A percentile compares a stretch with the other conserved stretches of the same genome.
phyloP scores from a whole-genome alignment of 2,888 invertebrate species.

The Caenorhabditis plicata region DNA sequence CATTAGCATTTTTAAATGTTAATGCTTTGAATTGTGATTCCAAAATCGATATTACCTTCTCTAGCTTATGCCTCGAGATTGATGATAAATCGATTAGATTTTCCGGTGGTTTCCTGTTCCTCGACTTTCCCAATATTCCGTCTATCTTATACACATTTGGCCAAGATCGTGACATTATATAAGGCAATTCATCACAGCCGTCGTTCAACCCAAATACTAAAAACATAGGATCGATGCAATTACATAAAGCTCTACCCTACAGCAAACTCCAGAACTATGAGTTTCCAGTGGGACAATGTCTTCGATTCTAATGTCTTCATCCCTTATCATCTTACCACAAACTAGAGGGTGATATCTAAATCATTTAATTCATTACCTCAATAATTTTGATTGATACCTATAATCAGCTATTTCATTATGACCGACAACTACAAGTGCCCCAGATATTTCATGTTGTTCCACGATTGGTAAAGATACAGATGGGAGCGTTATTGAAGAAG shows the following conservation, averaged over 20 bases:
- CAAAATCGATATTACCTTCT: slow-evolving; percentile 73
- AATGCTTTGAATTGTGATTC: slow-evolving; percentile 51
- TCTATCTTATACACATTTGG: slow-evolving; percentile 50
- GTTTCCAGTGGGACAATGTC: slow-evolving; percentile 47
- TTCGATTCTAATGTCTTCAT: slow-evolving; percentile 53
- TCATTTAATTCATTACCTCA: slow-evolving; percentile 2
- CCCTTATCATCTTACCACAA: slow-evolving; percentile 46
- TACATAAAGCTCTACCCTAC: slow-evolving; percentile 27
- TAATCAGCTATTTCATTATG: slow-evolving; percentile 50
- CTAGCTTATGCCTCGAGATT: slow-evolving; percentile 75
- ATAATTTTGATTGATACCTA: slow-evolving; percentile 19
- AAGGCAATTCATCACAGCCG: slow-evolving; percentile 49
- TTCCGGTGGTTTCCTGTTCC: slow-evolving; percentile 32
- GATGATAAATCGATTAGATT: slow-evolving; percentile 62
- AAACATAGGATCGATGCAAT: slow-evolving; percentile 4
- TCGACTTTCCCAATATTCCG: slow-evolving; percentile 50
- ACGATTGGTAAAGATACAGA: slow-evolving; percentile 47
- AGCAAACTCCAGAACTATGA: slow-evolving; percentile 58
- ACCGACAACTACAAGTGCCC: slow-evolving; percentile 57
- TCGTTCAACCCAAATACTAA: slow-evolving; percentile 59
- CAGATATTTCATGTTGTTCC: slow-evolving; percentile 48
- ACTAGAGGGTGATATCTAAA: slow-evolving; percentile 54
- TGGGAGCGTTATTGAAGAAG: slow-evolving; percentile 12
- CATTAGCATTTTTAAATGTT: slow-evolving; percentile 70
- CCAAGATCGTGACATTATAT: slow-evolving; percentile 51